These are phyloP conservation scores for Trachelus iudaicus DNA, from an alignment of 2,888 invertebrate genomes.

Conservation along the genomic window DNA sequence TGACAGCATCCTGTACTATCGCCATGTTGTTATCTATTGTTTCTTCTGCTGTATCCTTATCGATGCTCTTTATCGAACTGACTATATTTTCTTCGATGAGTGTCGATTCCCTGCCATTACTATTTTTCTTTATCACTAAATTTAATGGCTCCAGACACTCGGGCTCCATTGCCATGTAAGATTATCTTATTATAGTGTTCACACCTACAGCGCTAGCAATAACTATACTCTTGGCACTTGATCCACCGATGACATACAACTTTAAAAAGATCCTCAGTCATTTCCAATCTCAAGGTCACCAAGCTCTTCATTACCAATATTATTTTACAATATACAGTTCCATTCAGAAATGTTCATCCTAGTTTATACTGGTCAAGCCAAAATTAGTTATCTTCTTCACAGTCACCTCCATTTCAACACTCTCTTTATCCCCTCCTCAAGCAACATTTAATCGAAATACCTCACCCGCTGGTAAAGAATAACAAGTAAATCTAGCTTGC, in stretches of 20 bases:
- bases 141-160: conserved; percentile 68
- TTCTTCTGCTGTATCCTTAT: conserved; percentile 42
- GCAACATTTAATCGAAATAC: neutral
- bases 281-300: neutral
- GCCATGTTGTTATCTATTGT: conserved; percentile 52
- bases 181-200: conserved; percentile 17
- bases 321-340: neutral
- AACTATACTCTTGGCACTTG: neutral
- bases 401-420: neutral
- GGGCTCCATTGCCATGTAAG: conserved; percentile 61
- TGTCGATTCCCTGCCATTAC: conserved; percentile 24
- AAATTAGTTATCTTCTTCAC: neutral
- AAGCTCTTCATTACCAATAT: neutral
- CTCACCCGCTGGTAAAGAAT: neutral
- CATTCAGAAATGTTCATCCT: neutral
- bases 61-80: conserved; percentile 30
- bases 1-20: conserved; percentile 54
- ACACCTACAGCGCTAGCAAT: conserved; percentile 13
- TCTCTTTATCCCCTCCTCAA: neutral
- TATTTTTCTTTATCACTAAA: conserved; percentile 67
- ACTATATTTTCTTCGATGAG: conserved; percentile 29
- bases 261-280: neutral
- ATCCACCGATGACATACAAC: neutral
- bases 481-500: neutral
- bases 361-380: neutral